These are phyloP conservation scores for Ceryle rudis DNA, from an alignment of 2,797 vertebrate genomes.

Conservation along the genomic window DNA sequence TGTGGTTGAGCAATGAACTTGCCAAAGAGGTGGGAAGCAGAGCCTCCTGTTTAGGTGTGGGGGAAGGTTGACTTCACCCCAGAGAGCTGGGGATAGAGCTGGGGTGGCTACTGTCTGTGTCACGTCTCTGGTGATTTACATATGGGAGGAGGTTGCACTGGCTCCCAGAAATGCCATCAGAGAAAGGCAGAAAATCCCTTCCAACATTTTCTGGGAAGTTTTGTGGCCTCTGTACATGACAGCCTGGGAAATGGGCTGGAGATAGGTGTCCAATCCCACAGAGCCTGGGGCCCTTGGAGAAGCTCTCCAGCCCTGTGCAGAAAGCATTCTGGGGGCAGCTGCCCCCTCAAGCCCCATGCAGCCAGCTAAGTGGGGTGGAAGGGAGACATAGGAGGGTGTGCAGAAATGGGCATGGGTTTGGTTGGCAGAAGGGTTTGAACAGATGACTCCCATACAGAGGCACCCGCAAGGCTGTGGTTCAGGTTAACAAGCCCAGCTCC, in stretches of 20 bases:
- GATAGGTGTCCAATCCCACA: background rate
- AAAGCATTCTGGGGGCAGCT: background rate
- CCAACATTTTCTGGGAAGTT: slow-evolving; percentile 31
- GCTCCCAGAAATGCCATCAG: background rate
- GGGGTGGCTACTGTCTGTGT: slow-evolving; percentile 39
- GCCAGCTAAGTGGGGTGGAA: background rate
- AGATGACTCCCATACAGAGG: background rate
- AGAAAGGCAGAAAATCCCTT: slow-evolving; percentile 7
- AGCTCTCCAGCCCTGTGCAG: background rate
- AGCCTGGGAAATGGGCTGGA: background rate
- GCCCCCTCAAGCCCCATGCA: accelerated
- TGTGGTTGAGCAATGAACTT: background rate
- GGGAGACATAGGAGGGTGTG: background rate
- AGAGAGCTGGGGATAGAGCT: background rate
- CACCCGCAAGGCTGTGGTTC: background rate
- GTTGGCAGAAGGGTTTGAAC: background rate
- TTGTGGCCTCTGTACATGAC: background rate
- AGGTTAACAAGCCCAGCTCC: background rate
- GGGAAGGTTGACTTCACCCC: background rate
- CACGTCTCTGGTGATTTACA: background rate
- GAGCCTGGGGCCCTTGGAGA: background rate
- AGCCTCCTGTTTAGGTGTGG: slow-evolving; percentile 15
- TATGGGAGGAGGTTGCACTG: background rate
- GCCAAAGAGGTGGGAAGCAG: slow-evolving; percentile 16
- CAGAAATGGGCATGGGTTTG: background rate